Evolutionary conservation across 2,888 invertebrate genomes (phyloP).

Genomic region (Protonemura montana): DNA sequence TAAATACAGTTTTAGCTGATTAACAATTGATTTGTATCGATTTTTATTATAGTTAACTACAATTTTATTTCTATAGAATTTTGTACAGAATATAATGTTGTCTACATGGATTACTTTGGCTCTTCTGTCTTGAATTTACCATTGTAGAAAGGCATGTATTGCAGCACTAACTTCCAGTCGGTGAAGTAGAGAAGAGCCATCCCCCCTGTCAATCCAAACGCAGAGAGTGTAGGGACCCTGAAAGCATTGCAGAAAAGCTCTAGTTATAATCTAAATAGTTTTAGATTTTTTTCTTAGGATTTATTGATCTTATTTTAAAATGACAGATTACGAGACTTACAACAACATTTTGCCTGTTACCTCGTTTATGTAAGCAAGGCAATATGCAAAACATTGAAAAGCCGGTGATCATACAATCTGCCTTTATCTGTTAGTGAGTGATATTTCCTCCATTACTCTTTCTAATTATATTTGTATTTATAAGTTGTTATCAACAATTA

Average conservation of each 20-base stretch:
- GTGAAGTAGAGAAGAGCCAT: constrained; percentile 73
- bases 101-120: constrained; percentile 41
- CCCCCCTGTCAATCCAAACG: constrained; percentile 73
- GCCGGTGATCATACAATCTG: too few species aligned
- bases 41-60: constrained; percentile 10
- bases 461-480: too few species aligned
- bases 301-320: too few species aligned
- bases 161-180: constrained; percentile 78
- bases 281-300: too few species aligned
- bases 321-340: too few species aligned
- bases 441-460: too few species aligned
- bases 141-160: constrained; percentile 78
- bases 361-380: too few species aligned
- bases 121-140: constrained; percentile 71
- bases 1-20: background rate
- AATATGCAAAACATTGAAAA: too few species aligned
- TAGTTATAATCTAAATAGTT: too few species aligned
- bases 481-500: too few species aligned
- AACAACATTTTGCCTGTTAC: too few species aligned
- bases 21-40: background rate
- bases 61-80: constrained; percentile 7
- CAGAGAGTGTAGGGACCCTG: constrained; percentile 67
- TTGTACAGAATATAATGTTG: constrained; percentile 18
- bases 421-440: too few species aligned
- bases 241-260: constrained; percentile 47